Base-by-base conservation (phyloP, 2,888 invertebrate species). In the Torymus aiolomorphi region DNA sequence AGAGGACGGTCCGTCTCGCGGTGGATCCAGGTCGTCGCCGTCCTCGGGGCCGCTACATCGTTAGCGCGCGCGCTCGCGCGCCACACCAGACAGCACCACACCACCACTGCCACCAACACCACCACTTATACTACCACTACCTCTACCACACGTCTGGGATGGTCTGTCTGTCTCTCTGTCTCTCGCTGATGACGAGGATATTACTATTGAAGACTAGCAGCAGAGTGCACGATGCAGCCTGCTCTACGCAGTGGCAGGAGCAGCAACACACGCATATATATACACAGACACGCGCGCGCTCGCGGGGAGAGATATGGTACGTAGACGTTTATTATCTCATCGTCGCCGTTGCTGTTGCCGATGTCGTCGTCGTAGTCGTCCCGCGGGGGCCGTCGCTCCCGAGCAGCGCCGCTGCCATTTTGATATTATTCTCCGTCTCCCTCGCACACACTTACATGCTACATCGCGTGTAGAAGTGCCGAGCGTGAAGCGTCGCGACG, bases 361-460 rank as follows among this genome's bases (percentile, higher is more conserved):
- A 42, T 42, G 42, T 42, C 5, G 8, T 42, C 42, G 42, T 42
- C 42, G 42, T 42, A 42, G 42, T 8, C 42, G 8, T 42, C 56
- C 18, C 63, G 20, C 20, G 56, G 70, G 56, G 70, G 56, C 70
- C 76, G 67, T 70, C 76, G 70, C 70, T 76, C 76, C 63, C 61
- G 69, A 69, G 59, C 65, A 14, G 57, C 31, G 61, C 52, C 42
- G 74, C 63, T 69, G 78, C 74, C 78, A 74, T 78, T 69, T 78
- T 78, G 18, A 14, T 67, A 42, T 16, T 67, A 42, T 16, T 42
- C 61, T 66, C 8, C n/a, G 13, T 24, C 63, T 18, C 49, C 20
- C 16, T 54, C 54, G 18, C 56, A 16, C 20, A n/a, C n/a, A n/a
- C n/a, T n/a, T n/a, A n/a, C n/a, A n/a, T n/a, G n/a, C n/a, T n/a